phyloP scores from a whole-genome alignment of 2,113 vertebrate species.

The Mormyrus iriodes region DNA sequence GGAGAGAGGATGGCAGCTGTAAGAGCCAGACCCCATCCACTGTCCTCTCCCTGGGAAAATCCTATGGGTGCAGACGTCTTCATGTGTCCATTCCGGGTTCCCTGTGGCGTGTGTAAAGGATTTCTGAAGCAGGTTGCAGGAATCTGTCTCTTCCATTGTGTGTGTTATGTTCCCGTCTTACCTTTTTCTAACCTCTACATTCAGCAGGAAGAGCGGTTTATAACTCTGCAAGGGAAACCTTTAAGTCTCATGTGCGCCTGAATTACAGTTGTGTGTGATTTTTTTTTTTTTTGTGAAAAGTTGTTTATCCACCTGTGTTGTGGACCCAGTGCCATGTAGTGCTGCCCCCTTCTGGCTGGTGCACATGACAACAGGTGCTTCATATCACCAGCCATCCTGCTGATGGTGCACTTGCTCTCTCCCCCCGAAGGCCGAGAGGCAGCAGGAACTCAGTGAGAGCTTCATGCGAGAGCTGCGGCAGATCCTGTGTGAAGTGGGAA shows the following conservation, averaged over 20 bases:
- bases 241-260: not conserved
- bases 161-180: conserved; percentile 34
- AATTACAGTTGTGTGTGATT: not conserved
- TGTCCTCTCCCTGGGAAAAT: not conserved
- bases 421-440: conserved; percentile 15
- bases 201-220: conserved; percentile 52
- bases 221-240: not conserved
- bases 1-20: not conserved
- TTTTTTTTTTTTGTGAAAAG: not conserved
- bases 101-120: not conserved
- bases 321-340: not conserved
- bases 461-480: conserved; percentile 21
- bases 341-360: not conserved
- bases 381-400: not conserved
- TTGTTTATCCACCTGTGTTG: not conserved
- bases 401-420: conserved; percentile 9
- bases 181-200: conserved; percentile 63
- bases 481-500: conserved; percentile 52
- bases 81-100: not conserved
- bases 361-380: not conserved
- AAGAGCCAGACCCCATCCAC: conserved; percentile 30
- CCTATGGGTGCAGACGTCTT: not conserved
- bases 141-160: not conserved
- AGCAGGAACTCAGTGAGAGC: not conserved
- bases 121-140: not conserved